Percentiles rank a stretch among this genome's conserved stretches.
Evolutionary conservation across 2,797 vertebrate genomes (phyloP).

Genomic region (Chrosomus eos): DNA sequence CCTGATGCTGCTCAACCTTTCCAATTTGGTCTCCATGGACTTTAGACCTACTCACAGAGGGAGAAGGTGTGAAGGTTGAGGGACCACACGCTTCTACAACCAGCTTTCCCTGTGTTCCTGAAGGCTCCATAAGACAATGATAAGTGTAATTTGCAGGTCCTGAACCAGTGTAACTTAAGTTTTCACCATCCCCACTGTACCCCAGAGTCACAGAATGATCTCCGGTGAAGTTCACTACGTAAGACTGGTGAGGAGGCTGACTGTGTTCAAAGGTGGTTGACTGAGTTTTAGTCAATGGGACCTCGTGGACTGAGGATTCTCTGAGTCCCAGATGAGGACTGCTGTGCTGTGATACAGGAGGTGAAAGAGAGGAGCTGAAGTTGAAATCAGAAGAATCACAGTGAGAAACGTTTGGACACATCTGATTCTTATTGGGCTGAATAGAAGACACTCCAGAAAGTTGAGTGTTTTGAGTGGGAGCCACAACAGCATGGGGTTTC

Average conservation of each 20-base stretch:
- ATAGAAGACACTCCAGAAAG: slow-evolving; percentile 36
- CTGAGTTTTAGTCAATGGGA: slow-evolving; percentile 71
- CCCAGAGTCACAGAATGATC: slow-evolving; percentile 82
- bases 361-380: slow-evolving; percentile 71
- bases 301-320: slow-evolving; percentile 68
- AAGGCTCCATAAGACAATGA: slow-evolving; percentile 85
- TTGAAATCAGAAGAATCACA: slow-evolving; percentile 77
- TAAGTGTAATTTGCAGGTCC: slow-evolving; percentile 82
- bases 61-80: slow-evolving; percentile 68
- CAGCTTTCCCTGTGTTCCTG: slow-evolving; percentile 82
- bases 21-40: slow-evolving; percentile 70
- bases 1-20: slow-evolving; percentile 74
- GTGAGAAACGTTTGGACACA: slow-evolving; percentile 68
- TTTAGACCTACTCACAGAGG: slow-evolving; percentile 71
- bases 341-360: slow-evolving; percentile 71
- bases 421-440: slow-evolving; percentile 70
- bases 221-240: slow-evolving; percentile 81
- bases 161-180: slow-evolving; percentile 71
- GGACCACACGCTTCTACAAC: slow-evolving; percentile 81
- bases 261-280: slow-evolving; percentile 70
- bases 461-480: slow-evolving; percentile 60
- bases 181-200: slow-evolving; percentile 76
- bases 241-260: slow-evolving; percentile 76
- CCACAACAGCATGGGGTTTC: slow-evolving; percentile 62
- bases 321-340: slow-evolving; percentile 71